These are phyloP conservation scores for Columbina picui DNA, from an alignment of 2,113 vertebrate species.

Conservation along the genomic window DNA sequence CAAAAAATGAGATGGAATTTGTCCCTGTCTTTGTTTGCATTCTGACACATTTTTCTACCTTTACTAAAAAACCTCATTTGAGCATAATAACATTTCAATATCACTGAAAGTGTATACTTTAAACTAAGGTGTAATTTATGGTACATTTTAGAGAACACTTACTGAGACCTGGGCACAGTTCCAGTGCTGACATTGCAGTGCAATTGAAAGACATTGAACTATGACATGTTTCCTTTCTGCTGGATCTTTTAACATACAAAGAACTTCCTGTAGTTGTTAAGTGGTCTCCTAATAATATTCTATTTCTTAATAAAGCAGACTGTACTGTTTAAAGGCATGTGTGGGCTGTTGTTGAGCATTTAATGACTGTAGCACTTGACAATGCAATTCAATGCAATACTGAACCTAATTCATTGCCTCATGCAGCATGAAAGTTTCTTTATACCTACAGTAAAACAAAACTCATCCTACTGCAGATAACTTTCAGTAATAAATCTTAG, in stretches of 20 bases:
- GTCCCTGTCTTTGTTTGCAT: not conserved
- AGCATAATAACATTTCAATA: not conserved
- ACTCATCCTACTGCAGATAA: not conserved
- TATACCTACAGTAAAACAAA: not conserved
- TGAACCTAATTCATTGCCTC: not conserved
- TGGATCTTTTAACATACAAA: not conserved
- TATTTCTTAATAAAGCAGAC: not conserved
- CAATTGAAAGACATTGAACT: not conserved
- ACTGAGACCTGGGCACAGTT: not conserved
- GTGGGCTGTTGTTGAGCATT: not conserved
- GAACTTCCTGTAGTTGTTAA: not conserved
- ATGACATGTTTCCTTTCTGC: not conserved
- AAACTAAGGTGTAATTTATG: not conserved
- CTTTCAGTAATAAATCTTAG: not conserved
- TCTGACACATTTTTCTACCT: not conserved
- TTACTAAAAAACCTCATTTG: not conserved
- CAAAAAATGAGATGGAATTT: not conserved
- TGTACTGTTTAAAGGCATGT: not conserved
- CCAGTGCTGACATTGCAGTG: not conserved
- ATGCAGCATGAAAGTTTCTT: not conserved
- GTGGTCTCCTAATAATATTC: not conserved
- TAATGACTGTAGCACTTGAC: not conserved
- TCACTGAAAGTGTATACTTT: not conserved
- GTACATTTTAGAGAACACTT: not conserved
- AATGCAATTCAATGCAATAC: not conserved